These are phyloP conservation scores for Trachelus tabidus DNA, from an alignment of 2,888 invertebrate species.

Conservation along the genomic window DNA sequence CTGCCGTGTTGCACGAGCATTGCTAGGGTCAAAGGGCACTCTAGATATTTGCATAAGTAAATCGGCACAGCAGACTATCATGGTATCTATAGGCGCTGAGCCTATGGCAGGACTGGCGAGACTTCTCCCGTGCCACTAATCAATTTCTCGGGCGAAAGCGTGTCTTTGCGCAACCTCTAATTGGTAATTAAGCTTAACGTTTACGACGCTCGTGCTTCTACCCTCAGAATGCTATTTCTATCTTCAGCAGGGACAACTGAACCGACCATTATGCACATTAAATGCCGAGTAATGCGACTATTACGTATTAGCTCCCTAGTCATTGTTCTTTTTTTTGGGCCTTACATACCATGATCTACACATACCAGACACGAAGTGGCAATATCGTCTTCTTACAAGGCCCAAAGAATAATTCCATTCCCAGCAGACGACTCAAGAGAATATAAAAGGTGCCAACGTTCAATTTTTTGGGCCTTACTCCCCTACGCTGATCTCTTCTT, in stretches of 20 bases:
- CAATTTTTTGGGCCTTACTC: neutral
- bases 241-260: neutral
- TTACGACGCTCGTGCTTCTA: conserved; percentile 41
- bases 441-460: neutral
- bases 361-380: neutral
- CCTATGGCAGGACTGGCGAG: neutral
- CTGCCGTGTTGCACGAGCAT: neutral
- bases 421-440: neutral
- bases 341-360: neutral
- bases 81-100: neutral
- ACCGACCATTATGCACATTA: neutral
- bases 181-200: conserved; percentile 63
- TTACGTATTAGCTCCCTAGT: neutral
- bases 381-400: neutral
- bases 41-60: conserved; percentile 3
- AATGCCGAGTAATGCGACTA: neutral
- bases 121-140: conserved; percentile 52
- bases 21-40: neutral
- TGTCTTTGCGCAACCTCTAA: conserved; percentile 62
- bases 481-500: neutral
- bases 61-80: neutral
- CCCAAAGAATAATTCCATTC: neutral
- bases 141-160: conserved; percentile 61
- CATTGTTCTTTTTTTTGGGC: neutral
- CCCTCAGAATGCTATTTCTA: neutral